Conservation (phyloP, 2,113 vertebrate genomes). For the Bubo scandiacus region DNA sequence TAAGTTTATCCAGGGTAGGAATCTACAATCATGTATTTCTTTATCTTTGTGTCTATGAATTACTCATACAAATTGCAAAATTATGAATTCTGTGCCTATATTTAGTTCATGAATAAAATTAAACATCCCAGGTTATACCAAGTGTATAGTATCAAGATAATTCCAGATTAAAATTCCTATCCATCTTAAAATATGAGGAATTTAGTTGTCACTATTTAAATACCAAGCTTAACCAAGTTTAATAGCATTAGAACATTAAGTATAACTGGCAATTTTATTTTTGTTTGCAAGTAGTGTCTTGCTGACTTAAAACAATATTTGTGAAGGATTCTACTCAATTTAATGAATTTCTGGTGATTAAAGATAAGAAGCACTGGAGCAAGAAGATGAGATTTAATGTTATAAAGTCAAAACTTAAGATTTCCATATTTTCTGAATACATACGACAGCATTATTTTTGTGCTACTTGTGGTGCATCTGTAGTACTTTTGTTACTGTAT, state of each 20-base stretch:
- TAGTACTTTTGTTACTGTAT: background rate
- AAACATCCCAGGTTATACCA: background rate
- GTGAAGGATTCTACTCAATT: background rate
- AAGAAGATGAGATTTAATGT: background rate
- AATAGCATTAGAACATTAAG: slow-evolving; percentile 16
- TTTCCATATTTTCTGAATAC: background rate
- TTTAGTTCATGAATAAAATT: background rate
- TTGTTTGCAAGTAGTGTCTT: background rate
- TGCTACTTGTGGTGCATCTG: background rate
- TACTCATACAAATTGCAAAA: background rate
- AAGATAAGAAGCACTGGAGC: background rate
- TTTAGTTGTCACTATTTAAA: slow-evolving; percentile 3
- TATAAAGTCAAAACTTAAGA: background rate
- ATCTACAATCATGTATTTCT: background rate
- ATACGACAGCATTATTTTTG: background rate
- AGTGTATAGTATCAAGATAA: background rate
- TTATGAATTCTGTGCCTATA: background rate
- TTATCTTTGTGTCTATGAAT: background rate
- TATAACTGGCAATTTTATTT: slow-evolving; percentile 33
- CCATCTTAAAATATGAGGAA: background rate
- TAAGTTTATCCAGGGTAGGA: background rate
- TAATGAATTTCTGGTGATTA: background rate
- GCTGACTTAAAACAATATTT: background rate
- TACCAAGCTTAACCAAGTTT: slow-evolving; percentile 27
- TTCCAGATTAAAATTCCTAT: background rate